phyloP scores from a whole-genome alignment of 2,797 vertebrate species.

The Bucorvus abyssinicus region DNA sequence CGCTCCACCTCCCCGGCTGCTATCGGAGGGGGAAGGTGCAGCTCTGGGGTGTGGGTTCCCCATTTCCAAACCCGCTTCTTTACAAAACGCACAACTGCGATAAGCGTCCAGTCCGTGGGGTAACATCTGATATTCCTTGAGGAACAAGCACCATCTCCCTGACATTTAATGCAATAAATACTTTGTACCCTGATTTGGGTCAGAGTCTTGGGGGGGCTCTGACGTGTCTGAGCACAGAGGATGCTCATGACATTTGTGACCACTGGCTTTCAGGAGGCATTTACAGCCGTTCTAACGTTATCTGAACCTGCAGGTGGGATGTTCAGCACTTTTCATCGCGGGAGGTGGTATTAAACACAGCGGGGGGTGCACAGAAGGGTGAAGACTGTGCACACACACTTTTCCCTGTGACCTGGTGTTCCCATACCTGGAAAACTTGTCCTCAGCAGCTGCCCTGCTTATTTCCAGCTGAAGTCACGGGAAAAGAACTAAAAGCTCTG shows the following conservation, averaged over 20 bases:
- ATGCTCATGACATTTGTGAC: rapidly evolving
- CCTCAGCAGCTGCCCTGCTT: background rate
- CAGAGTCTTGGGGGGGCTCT: background rate
- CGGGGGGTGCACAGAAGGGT: rapidly evolving
- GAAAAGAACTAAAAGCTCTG: background rate
- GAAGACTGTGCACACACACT: rapidly evolving
- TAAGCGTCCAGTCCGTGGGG: rapidly evolving
- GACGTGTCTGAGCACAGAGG: rapidly evolving
- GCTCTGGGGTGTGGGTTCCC: background rate
- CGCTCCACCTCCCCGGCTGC: background rate
- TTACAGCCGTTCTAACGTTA: rapidly evolving
- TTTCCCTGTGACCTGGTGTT: rapidly evolving
- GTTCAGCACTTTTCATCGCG: rapidly evolving
- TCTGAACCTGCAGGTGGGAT: rapidly evolving
- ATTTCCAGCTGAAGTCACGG: background rate
- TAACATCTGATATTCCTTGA: rapidly evolving
- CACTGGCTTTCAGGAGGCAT: background rate
- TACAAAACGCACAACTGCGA: background rate
- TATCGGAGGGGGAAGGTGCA: background rate
- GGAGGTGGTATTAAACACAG: rapidly evolving
- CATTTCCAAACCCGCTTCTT: background rate
- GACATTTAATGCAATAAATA: rapidly evolving
- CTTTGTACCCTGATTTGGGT: background rate
- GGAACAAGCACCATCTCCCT: background rate
- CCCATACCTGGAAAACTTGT: rapidly evolving